A percentile compares a stretch with the other conserved stretches of the same genome.
phyloP scores from a whole-genome alignment of 2,888 invertebrate genomes.

The Cancer borealis region DNA sequence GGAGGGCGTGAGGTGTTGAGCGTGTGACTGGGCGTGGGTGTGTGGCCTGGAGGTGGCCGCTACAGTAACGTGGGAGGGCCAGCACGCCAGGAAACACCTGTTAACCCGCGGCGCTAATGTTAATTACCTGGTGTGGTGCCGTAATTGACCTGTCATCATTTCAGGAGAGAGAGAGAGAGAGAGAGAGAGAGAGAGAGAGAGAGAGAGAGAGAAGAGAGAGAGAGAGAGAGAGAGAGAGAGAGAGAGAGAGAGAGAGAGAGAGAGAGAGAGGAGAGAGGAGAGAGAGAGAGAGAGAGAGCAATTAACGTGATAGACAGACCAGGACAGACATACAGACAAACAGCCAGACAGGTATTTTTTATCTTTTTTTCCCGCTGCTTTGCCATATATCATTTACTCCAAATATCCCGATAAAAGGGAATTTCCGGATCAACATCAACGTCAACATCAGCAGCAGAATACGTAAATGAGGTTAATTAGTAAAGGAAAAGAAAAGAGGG shows the following conservation, averaged over 20 bases:
- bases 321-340: not conserved
- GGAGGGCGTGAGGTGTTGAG: no score
- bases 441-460: not conserved
- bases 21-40: not conserved
- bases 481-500: not conserved
- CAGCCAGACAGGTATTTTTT: not conserved
- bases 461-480: not conserved
- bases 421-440: not conserved
- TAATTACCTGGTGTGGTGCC: conserved; percentile 30
- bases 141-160: conserved; percentile 58
- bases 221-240: conserved; percentile 40
- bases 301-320: conserved; percentile 23
- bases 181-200: conserved; percentile 31
- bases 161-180: conserved; percentile 46
- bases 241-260: conserved; percentile 29
- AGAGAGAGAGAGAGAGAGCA: conserved; percentile 17
- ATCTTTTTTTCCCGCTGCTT: not conserved
- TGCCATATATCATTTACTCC: not conserved
- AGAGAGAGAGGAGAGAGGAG: not conserved
- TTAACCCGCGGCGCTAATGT: conserved; percentile 40
- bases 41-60: not conserved
- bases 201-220: conserved; percentile 20
- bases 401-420: not conserved
- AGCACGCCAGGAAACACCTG: conserved; percentile 34
- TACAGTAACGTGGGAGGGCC: not conserved